phyloP scores from a whole-genome alignment of 2,113 vertebrate genomes.

The Crotalus tigris region DNA sequence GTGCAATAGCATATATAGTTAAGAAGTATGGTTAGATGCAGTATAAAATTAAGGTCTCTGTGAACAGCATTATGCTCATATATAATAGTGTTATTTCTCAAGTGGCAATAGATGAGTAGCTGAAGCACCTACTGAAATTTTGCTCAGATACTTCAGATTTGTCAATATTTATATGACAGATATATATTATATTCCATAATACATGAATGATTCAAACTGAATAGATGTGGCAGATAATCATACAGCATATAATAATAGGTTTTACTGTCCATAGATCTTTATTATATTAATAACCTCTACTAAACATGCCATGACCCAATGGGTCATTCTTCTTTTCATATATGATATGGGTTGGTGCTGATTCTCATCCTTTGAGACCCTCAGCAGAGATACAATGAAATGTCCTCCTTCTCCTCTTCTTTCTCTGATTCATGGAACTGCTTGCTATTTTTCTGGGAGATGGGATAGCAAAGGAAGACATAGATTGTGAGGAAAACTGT shows the following conservation, averaged over 20 bases:
- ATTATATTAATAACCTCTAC: conserved; percentile 18
- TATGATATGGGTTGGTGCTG: background rate
- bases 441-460: background rate
- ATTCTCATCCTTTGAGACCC: background rate
- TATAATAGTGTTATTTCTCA: background rate
- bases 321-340: background rate
- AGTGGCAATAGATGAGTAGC: conserved; percentile 8
- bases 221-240: conserved; percentile 39
- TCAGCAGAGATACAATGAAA: background rate
- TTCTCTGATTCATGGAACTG: background rate
- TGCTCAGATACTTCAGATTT: conserved; percentile 14
- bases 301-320: background rate
- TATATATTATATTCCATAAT: conserved; percentile 10
- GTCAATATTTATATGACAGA: conserved; percentile 35
- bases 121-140: conserved; percentile 30
- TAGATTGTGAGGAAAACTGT: background rate
- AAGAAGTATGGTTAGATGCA: conserved; percentile 23
- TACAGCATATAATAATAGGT: background rate
- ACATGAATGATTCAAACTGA: conserved; percentile 42
- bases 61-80: background rate
- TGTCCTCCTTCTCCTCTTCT: background rate
- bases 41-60: conserved; percentile 33
- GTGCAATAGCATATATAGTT: background rate
- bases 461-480: background rate
- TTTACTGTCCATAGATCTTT: conserved; percentile 23